A percentile compares a stretch with the other conserved stretches of the same genome.
phyloP scores from a whole-genome alignment of 2,888 invertebrate species.

The Auanema sp. region DNA sequence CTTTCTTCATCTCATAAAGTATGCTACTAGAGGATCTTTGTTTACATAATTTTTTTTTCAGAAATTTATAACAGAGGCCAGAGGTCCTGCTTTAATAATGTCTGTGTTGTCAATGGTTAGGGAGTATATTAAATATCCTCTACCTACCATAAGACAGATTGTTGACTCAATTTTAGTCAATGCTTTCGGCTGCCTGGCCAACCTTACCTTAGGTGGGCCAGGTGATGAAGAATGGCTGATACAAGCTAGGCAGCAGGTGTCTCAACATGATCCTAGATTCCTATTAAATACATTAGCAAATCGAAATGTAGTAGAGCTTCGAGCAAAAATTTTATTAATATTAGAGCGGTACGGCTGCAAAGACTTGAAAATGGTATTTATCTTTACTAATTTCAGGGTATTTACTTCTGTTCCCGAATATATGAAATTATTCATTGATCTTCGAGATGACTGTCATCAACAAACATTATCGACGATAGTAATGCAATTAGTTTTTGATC shows the following conservation, averaged over 20 bases:
- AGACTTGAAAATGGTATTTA: too few relatives aligned
- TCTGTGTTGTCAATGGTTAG: constrained; percentile 1
- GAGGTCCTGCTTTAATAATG: not conserved
- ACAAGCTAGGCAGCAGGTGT: constrained; percentile 2
- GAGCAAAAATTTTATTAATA: too few relatives aligned
- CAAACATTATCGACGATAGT: constrained; percentile 1
- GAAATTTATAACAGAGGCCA: constrained; percentile 3
- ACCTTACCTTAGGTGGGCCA: constrained; percentile 4
- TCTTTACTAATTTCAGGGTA: not conserved
- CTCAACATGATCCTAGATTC: too few relatives aligned
- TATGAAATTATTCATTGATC: not conserved
- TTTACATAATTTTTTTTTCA: not conserved
- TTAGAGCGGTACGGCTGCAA: too few relatives aligned
- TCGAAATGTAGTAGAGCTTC: too few relatives aligned
- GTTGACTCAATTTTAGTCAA: not conserved
- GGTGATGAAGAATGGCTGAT: not conserved
- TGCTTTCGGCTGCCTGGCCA: not conserved
- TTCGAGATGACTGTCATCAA: not conserved
- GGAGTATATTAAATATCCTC: constrained; percentile 1
- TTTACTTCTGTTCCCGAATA: constrained; percentile 2
- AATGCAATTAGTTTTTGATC: constrained; percentile 4
- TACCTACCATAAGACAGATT: not conserved
- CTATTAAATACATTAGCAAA: too few relatives aligned
- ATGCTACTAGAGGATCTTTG: not conserved
- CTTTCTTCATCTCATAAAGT: not conserved